Evolutionary conservation across 2,888 invertebrate genomes (phyloP).

Genomic region (Caenorhabditis parvicauda): DNA sequence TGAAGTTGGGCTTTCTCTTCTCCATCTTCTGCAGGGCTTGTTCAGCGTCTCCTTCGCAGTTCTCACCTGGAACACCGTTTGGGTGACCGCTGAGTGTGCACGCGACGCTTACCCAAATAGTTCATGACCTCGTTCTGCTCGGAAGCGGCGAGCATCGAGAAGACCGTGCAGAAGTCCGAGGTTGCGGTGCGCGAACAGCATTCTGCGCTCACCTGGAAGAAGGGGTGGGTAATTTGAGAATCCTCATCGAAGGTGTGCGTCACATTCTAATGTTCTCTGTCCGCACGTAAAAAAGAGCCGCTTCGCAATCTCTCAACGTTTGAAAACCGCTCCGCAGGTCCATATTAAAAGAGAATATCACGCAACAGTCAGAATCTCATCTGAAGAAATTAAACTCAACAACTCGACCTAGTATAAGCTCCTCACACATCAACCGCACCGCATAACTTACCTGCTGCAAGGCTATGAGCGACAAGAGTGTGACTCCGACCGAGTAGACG

Average conservation of each 20-base stretch:
- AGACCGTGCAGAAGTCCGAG: constrained; percentile 51
- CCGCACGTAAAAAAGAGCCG: too few relatives aligned
- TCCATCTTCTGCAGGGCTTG: constrained; percentile 49
- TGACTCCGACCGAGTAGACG: constrained; percentile 33
- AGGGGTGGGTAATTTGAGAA: neutral
- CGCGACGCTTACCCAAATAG: constrained; percentile 32
- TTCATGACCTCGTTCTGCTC: constrained; percentile 50
- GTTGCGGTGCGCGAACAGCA: constrained; percentile 43
- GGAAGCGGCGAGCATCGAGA: constrained; percentile 46
- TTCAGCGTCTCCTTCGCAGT: constrained; percentile 51
- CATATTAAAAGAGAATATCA: too few relatives aligned
- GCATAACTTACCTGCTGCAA: too few relatives aligned
- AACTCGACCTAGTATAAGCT: too few relatives aligned
- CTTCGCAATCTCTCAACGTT: too few relatives aligned
- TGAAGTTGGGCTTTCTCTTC: constrained; percentile 61
- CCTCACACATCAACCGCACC: too few relatives aligned
- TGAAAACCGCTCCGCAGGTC: too few relatives aligned
- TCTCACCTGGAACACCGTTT: constrained; percentile 37
- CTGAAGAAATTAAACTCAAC: too few relatives aligned
- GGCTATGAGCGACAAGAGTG: constrained; percentile 15
- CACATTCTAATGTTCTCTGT: too few relatives aligned
- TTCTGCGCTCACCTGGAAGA: constrained; percentile 33
- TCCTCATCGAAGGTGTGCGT: neutral
- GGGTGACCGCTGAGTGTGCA: neutral
- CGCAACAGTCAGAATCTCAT: too few relatives aligned